A percentile compares a stretch with the other conserved stretches of the same genome.
Conservation (phyloP, 2,113 vertebrate genomes). For the Halichoerus grypus region DNA sequence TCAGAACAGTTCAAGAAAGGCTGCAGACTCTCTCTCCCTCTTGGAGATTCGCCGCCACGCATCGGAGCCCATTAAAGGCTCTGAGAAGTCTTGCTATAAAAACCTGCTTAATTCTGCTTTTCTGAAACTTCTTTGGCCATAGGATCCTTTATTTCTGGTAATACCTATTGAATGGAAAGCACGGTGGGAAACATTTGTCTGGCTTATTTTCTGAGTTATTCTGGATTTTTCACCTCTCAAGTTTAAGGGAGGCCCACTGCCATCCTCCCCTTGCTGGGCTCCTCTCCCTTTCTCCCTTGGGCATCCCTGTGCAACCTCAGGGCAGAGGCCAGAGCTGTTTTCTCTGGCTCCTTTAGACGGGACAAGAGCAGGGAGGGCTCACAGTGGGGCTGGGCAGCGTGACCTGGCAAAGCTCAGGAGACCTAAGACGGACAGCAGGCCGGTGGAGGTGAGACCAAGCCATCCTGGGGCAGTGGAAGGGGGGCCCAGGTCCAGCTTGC, state of each 20-base stretch:
- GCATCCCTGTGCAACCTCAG: no score
- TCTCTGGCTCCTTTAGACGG: neutral
- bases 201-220: slow-evolving; percentile 10
- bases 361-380: neutral
- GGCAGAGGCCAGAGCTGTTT: neutral
- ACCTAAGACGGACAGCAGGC: neutral
- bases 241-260: neutral
- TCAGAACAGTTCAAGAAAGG: neutral
- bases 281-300: neutral
- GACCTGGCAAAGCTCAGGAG: neutral
- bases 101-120: slow-evolving; percentile 8
- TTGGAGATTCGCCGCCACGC: neutral
- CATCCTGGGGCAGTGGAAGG: neutral
- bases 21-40: neutral
- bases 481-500: neutral
- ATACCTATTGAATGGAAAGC: neutral
- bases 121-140: neutral
- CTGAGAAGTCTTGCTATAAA: neutral
- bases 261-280: rapidly evolving
- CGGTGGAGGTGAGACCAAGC: neutral
- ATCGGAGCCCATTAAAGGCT: neutral
- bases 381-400: neutral
- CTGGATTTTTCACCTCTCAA: neutral
- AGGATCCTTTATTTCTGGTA: neutral
- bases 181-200: neutral